A percentile compares a stretch with the other conserved stretches of the same genome.
Conservation (phyloP, 2,888 invertebrate species). For the Protula sp. region DNA sequence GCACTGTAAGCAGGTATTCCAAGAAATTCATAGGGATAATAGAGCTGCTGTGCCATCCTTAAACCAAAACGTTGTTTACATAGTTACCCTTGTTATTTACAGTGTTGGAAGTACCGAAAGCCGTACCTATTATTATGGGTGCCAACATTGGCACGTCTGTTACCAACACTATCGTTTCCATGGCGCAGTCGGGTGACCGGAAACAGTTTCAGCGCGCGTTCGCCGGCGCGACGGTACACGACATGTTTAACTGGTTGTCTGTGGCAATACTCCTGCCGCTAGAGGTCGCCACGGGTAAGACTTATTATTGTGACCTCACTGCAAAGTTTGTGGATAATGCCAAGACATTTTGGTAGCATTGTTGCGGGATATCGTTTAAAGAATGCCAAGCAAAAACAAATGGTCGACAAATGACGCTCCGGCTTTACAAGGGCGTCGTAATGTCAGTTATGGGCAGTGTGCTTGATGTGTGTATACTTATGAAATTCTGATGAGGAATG, state of each 20-base stretch:
- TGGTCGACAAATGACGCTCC: no score
- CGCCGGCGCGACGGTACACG: slow-evolving; percentile 59
- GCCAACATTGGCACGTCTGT: slow-evolving; percentile 60
- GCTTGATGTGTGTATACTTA: no score
- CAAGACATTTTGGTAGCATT: no score
- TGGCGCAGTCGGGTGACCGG: slow-evolving; percentile 50
- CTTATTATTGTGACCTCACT: not conserved
- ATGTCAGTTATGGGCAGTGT: no score
- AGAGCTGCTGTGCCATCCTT: no score
- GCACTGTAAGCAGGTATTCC: no score
- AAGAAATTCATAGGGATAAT: no score
- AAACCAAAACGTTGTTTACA: no score
- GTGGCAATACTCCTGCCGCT: slow-evolving; percentile 57
- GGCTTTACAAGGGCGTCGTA: no score
- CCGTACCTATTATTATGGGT: slow-evolving; percentile 60
- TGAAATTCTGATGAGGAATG: no score
- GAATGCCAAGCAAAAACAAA: not conserved
- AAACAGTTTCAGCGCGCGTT: slow-evolving; percentile 57
- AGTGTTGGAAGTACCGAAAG: slow-evolving; percentile 52
- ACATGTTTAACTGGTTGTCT: slow-evolving; percentile 60
- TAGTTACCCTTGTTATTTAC: slow-evolving; percentile 6
- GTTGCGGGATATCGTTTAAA: no score
- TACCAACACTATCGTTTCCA: slow-evolving; percentile 58
- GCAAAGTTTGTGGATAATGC: not conserved
- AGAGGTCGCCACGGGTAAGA: slow-evolving; percentile 53